Base-by-base conservation (phyloP, 2,797 vertebrate species). In the Enteromius radiatus region DNA sequence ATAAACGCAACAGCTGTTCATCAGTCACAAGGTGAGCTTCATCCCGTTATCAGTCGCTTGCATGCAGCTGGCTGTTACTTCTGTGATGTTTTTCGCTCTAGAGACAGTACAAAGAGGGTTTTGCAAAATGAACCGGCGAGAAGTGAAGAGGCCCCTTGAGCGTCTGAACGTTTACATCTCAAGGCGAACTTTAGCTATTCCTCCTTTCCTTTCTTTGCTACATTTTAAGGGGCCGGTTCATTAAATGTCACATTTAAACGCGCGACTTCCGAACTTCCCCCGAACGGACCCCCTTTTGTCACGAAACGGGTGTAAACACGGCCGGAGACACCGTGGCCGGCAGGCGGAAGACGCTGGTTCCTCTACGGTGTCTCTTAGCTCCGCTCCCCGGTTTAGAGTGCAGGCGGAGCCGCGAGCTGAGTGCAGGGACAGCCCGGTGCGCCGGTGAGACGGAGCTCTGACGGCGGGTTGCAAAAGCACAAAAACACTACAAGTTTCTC, bases 281-380 rank as follows among this genome's bases (percentile, higher is more conserved):
- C 10, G 23, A 64, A 52, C 59, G 17, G 1, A 23, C 5, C 5
- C 2, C 67, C 65, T 33, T 52, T 74, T 11, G 1, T 54, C 19
- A 43, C 0, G n/a, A 26, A 56, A 21, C n/a, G 26, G 14, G 8
- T 67, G 69, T 73, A 45, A 77, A 79, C 38, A 43, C 5, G 74
- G 83, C 90, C 83, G 88, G 85, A 90, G 86, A 86, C 76, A 86
- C 41, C 87, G 92, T 87, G 89, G 92, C 92, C 91, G 91, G 87
- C 82, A 77, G 79, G 81, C 84, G 81, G 77, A 90, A 90, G 92
- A 93, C 92, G 92, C 93, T 92, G 70, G 90, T 90, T 85, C 88
- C 75, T 88, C 94, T 93, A 92, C 95, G 95, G 94, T 92, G 94
- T 96, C 91, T 95, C 93, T 91, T 96, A 91, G 73, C 89, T 87